A percentile compares a stretch with the other conserved stretches of the same genome.
Evolutionary conservation across 2,888 invertebrate species (phyloP).

Genomic region (Agrotis puta): DNA sequence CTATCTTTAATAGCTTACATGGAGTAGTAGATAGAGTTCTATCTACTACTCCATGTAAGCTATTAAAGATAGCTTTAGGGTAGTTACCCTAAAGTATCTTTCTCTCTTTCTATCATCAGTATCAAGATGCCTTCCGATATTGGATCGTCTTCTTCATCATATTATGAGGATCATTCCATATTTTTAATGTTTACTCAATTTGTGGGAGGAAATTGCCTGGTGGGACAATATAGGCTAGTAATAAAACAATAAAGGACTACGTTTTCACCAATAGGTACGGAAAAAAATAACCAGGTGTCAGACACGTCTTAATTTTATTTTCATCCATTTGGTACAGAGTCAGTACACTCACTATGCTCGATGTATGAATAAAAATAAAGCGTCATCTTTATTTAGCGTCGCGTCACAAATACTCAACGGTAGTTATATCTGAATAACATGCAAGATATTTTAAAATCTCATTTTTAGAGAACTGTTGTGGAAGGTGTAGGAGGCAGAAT

Average conservation of each 20-base stretch:
- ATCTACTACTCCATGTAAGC: no score
- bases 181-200: no score
- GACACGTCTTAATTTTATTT: constrained; percentile 1
- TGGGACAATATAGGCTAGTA: no score
- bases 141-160: no score
- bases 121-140: no score
- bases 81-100: no score
- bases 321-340: constrained; percentile 9
- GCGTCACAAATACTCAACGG: constrained; percentile 21
- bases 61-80: no score
- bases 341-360: constrained; percentile 6
- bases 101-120: not conserved
- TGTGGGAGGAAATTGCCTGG: no score
- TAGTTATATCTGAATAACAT: constrained; percentile 29
- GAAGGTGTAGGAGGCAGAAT: constrained; percentile 43
- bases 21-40: no score
- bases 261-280: no score
- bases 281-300: constrained; percentile 9
- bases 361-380: constrained; percentile 20
- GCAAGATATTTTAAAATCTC: constrained; percentile 42
- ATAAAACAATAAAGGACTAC: no score
- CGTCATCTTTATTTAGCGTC: constrained; percentile 18
- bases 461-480: constrained; percentile 45
- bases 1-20: not conserved
- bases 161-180: no score